A percentile compares a stretch with the other conserved stretches of the same genome.
phyloP scores from a whole-genome alignment of 2,113 vertebrate genomes.

The Panthera tigris region DNA sequence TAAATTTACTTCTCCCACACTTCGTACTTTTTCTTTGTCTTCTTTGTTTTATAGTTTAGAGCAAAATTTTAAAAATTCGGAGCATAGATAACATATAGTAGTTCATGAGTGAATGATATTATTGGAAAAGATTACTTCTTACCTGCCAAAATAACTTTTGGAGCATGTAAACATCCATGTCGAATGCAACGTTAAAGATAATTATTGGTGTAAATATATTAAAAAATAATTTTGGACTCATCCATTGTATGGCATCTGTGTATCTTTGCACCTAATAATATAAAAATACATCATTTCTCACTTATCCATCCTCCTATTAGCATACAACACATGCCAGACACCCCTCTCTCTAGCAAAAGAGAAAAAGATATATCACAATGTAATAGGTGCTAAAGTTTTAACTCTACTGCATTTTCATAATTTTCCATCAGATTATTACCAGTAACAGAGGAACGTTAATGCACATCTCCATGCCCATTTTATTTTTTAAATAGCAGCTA shows the following conservation, averaged over 20 bases:
- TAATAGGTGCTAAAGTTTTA: not conserved
- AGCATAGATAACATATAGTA: not conserved
- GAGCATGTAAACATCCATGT: conserved; percentile 72
- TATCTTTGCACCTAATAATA: conserved; percentile 67
- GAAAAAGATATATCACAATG: not conserved
- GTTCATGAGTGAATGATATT: not conserved
- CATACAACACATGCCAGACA: not conserved
- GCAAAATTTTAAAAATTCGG: not conserved
- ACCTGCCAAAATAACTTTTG: conserved; percentile 74
- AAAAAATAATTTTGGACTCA: conserved; percentile 60
- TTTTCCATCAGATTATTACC: not conserved
- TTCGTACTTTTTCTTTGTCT: not conserved
- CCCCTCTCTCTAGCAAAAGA: not conserved
- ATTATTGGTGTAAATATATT: conserved; percentile 66
- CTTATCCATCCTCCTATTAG: not conserved
- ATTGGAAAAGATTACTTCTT: conserved; percentile 21
- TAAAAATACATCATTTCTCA: conserved; percentile 53
- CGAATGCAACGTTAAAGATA: conserved; percentile 70
- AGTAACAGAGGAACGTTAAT: not conserved
- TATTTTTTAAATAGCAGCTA: not conserved
- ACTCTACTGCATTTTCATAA: not conserved
- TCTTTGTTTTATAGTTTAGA: conserved; percentile 28
- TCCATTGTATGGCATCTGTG: conserved; percentile 64
- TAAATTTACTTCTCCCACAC: not conserved
- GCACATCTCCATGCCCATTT: not conserved